Evolutionary conservation across 1,140 invertebrate species (phyloP), one percentile per base, ranked within the genome.

Genomic region (Xylocopa sonorina): DNA sequence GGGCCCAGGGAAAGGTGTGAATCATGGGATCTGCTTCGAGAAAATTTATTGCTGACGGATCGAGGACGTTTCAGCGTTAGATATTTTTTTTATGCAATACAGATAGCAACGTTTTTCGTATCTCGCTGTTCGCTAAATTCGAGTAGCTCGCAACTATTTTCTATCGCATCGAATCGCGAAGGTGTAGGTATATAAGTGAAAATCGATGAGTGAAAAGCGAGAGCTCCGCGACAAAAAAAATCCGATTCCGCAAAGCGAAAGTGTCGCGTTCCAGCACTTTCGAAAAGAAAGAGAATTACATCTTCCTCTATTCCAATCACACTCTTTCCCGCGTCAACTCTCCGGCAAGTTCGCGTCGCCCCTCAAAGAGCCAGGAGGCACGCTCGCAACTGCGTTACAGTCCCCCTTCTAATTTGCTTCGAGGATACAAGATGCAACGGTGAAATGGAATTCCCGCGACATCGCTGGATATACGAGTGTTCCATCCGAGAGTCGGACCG

Each of bases 21-120:
- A 71, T 71, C 55, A 51, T 24, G 53, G n/a, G n/a, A 1, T 27
- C 6, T 7, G 24, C 7, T 21, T 7, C 10, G 5, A 9, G 55
- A 51, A 51, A 78, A 78, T 71, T 78, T 53, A 71, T 77, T 69
- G 43, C 6, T 29, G 50, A 34, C 16, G 12, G 16, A 0, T 51
- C 50, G 46, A 43, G 57, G 27, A 18, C 38, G 24, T 57, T 43
- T 53, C 24, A 21, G 16, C n/a, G 3, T 3, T 2, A 16, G 38
- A 38, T 38, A n/a, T n/a, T n/a, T n/a, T n/a, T n/a, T n/a, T n/a
- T n/a, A n/a, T n/a, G n/a, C n/a, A n/a, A n/a, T n/a, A n/a, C n/a
- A n/a, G n/a, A n/a, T n/a, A n/a, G n/a, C n/a, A n/a, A n/a, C n/a
- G n/a, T n/a, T n/a, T n/a, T n/a, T n/a, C n/a, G n/a, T n/a, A n/a